These are phyloP conservation scores for Bovichtus variegatus DNA, from an alignment of 2,797 vertebrate genomes.

Conservation along the genomic window DNA sequence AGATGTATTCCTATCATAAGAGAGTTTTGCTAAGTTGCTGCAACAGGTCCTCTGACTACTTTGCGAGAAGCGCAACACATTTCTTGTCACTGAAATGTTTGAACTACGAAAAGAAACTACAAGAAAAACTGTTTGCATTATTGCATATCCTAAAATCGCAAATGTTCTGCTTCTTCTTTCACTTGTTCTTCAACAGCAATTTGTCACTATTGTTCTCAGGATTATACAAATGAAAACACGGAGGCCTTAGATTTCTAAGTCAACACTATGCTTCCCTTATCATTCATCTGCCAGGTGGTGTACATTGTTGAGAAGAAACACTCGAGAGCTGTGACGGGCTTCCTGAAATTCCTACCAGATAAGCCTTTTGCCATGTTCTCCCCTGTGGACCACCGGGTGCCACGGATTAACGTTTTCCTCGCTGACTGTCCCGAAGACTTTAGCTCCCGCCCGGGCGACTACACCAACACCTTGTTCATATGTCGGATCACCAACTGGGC, in stretches of 20 bases:
- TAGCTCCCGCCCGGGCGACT: slow-evolving; percentile 86
- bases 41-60: background rate
- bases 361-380: slow-evolving; percentile 95
- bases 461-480: slow-evolving; percentile 91
- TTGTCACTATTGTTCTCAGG: background rate
- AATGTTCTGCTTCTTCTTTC: background rate
- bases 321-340: slow-evolving; percentile 93
- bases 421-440: slow-evolving; percentile 92
- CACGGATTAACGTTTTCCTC: slow-evolving; percentile 91
- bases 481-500: slow-evolving; percentile 94
- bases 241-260: too few relatives aligned
- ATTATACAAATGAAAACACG: background rate
- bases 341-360: slow-evolving; percentile 93
- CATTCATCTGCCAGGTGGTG: slow-evolving; percentile 87
- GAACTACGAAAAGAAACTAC: too few relatives aligned
- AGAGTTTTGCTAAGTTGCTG: background rate
- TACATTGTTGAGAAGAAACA: slow-evolving; percentile 95
- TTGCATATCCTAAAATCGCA: background rate
- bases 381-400: slow-evolving; percentile 95
- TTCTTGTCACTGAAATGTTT: background rate
- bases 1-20: background rate
- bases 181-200: background rate
- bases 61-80: background rate
- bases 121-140: background rate
- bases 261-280: background rate